Base-by-base conservation (phyloP, 2,797 vertebrate species). In the Gymnoscopelus braueri region DNA sequence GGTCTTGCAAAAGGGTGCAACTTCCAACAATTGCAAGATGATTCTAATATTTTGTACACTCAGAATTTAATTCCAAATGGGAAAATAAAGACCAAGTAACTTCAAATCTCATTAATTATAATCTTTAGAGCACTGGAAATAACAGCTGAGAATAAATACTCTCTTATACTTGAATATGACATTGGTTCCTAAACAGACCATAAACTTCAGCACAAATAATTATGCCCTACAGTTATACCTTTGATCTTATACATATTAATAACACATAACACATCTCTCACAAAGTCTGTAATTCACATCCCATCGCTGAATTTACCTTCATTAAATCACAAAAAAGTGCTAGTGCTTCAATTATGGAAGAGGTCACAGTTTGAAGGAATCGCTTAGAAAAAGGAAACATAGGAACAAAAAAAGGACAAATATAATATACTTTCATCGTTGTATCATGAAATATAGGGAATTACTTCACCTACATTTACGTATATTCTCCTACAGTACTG, bases 291-390 rank as follows among this genome's bases (percentile, higher is more conserved):
- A n/a, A 29, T 6, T 29, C 8, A 49, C 48, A 61, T 11, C 7
- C 32, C 3, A 6, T 32, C 8, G 1, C 6, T 65, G n/a, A 47
- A 64, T 12, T 26, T n/a, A 72, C 3, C 35, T 61, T 64, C 24
- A 44, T 64, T 49, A 52, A 69, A 74, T 72, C 32, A 74, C 48
- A 51, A 79, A 75, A 81, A 83, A 83, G 82, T 83, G 80, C 80
- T 62, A 58, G 76, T 87, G 82, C 82, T 74, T 79, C 10, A 69
- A 51, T 68, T 57, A 58, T 35, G 44, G 32, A 75, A 51, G 57
- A 66, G n/a, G 44, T 77, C 67, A 76, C 50, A 74, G 66, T 71
- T 60, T 50, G 32, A 77, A 23, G n/a, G 15, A 63, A 58, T 54
- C 47, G n/a, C n/a, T 62, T 56, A 32, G 39, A 6, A 7, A 64